Conservation (phyloP, 2,888 invertebrate species). For the Eupeodes latifasciatus region DNA sequence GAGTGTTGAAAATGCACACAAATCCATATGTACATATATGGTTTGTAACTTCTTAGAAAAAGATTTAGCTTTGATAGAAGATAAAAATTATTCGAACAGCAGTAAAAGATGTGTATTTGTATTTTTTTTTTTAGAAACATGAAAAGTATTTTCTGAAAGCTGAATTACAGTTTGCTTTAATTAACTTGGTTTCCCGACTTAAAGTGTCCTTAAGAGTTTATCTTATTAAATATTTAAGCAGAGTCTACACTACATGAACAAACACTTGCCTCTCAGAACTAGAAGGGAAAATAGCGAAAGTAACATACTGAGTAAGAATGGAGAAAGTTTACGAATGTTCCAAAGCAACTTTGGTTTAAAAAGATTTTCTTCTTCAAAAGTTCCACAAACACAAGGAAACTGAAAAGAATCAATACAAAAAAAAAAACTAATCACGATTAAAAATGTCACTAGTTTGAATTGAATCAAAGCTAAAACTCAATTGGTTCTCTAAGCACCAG, state of each 20-base stretch:
- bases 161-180: not conserved
- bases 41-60: not conserved
- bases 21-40: not conserved
- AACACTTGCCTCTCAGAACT: too few species aligned
- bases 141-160: not conserved
- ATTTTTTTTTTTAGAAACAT: not conserved
- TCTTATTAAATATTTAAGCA: not conserved
- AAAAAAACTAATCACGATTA: too few species aligned
- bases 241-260: not conserved
- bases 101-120: not conserved
- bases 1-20: not conserved
- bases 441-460: too few species aligned
- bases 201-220: not conserved
- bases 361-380: too few species aligned
- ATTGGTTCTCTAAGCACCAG: not conserved
- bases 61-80: not conserved
- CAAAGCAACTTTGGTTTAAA: too few species aligned
- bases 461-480: not conserved
- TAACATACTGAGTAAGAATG: too few species aligned
- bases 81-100: not conserved
- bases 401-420: too few species aligned
- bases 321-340: too few species aligned
- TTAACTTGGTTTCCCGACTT: not conserved
- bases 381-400: too few species aligned
- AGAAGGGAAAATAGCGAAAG: too few species aligned